Evolutionary conservation across 2,113 vertebrate genomes (phyloP), one percentile per base, ranked within the genome.

Genomic region (Phylloscopus trochilus): DNA sequence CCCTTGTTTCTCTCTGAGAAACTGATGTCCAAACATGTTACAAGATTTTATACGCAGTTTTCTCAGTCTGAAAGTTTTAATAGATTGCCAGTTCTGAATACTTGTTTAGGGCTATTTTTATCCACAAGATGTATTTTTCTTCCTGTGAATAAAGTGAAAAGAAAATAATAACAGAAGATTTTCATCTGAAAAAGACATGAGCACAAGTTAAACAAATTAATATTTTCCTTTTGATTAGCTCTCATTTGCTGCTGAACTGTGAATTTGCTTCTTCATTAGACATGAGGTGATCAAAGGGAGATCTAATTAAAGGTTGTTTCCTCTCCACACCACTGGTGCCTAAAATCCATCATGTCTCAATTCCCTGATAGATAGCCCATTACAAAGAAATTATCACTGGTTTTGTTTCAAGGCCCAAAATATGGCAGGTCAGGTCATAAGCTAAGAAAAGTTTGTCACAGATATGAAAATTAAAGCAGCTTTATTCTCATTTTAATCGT

Each of bases 401-500:
- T 94, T 95, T 92, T 93, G 22, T 87, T 94, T 96, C 89, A 59
- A 37, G 86, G 76, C 21, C 78, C 85, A 97, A 95, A 96, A 93
- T 95, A 79, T 15, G 9, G 17, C 93, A 74, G 93, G 75, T 80
- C 75, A 88, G 95, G 76, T 90, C 92, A 91, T 82, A 83, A 62
- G 63, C 86, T 97, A 96, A 97, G 95, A 96, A 93, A 89, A 52
- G 30, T 93, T 96, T 97, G 84, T 88, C 84, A 91, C 82, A 88
- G 55, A 62, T 95, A 74, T 62, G 52, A 62, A 94, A 95, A 92
- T 89, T 92, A 92, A 94, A 93, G 59, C 85, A 93, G 74, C 52
- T 96, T 95, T 94, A 87, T 94, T 88, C 93, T 94, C 64, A 84
- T 91, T 97, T 94, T 95, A 96, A 84, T 97, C 96, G 84, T 64